Conservation (phyloP, 2,797 vertebrate species). For the Cryptoblepharus egeriae region DNA sequence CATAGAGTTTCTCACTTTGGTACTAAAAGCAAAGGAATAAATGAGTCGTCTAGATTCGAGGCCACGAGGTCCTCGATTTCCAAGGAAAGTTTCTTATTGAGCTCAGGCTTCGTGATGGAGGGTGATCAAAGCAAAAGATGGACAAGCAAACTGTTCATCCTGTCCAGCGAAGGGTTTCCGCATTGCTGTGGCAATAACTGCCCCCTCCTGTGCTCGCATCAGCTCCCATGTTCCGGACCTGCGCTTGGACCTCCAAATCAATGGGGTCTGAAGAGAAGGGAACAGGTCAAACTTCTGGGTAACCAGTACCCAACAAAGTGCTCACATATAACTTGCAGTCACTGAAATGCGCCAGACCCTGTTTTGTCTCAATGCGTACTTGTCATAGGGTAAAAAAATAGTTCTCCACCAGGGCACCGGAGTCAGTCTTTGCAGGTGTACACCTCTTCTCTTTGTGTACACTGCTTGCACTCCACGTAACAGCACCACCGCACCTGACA, state of each 20-base stretch:
- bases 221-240: conserved; percentile 59
- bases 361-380: conserved; percentile 65
- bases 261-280: conserved; percentile 56
- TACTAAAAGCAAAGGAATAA: not conserved
- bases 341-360: conserved; percentile 69
- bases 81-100: conserved; percentile 15
- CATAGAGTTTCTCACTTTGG: not conserved
- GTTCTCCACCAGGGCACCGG: not conserved
- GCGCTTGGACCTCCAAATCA: conserved; percentile 57
- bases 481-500: conserved; percentile 99
- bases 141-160: not conserved
- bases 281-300: conserved; percentile 57
- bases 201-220: conserved; percentile 21
- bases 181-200: conserved; percentile 13
- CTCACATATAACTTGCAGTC: conserved; percentile 68
- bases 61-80: conserved; percentile 12
- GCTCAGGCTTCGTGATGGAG: conserved; percentile 31
- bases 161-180: not conserved
- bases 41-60: not conserved
- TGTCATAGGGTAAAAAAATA: conserved; percentile 24
- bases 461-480: conserved; percentile 98
- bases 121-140: conserved; percentile 31
- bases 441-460: conserved; percentile 96
- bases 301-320: conserved; percentile 75
- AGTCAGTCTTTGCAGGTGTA: conserved; percentile 93